Evolutionary conservation across 2,113 vertebrate species (phyloP).

Genomic region (Scolopax mira): DNA sequence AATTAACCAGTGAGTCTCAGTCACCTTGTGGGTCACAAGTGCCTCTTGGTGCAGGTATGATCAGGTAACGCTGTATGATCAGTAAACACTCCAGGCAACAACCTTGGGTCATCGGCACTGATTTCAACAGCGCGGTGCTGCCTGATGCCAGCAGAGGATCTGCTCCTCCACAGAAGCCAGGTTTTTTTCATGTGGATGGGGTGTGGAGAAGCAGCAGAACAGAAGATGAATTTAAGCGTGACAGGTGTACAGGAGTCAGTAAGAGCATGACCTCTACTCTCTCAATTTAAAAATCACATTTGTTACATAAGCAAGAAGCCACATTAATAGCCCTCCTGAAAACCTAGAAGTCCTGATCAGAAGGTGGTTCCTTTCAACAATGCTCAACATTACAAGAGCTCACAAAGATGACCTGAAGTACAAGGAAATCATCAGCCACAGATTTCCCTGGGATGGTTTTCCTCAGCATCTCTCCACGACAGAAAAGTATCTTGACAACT

Average conservation of each 20-base stretch:
- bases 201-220: not conserved
- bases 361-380: not conserved
- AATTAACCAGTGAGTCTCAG: not conserved
- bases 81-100: not conserved
- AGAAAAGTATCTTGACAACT: not conserved
- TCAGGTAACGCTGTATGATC: not conserved
- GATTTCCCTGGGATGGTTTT: not conserved
- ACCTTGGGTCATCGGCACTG: not conserved
- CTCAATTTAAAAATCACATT: not conserved
- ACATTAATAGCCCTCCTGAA: not conserved
- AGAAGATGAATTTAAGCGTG: not conserved
- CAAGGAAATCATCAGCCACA: not conserved
- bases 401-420: not conserved
- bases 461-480: not conserved
- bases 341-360: not conserved
- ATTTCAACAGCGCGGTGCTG: not conserved
- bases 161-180: not conserved
- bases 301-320: not conserved
- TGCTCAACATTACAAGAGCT: not conserved
- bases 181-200: not conserved
- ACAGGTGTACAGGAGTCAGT: not conserved
- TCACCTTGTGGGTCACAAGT: not conserved
- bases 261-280: not conserved
- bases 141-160: not conserved
- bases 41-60: not conserved